These are phyloP conservation scores for Dipus sagitta DNA, from an alignment of 2,797 vertebrate species.

Conservation along the genomic window DNA sequence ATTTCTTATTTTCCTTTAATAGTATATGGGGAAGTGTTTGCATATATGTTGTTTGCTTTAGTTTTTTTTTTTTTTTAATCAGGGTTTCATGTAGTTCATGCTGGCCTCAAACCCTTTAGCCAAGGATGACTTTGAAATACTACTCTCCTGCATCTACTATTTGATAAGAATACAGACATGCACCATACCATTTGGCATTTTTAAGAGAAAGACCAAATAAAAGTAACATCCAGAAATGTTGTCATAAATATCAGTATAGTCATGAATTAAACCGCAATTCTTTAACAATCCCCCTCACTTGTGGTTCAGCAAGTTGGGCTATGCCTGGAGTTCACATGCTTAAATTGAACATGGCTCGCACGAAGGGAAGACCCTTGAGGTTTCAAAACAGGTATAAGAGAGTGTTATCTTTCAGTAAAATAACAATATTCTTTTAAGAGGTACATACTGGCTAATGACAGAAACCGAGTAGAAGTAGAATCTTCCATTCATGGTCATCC, in stretches of 20 bases:
- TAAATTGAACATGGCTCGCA: background rate
- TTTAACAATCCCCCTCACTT: background rate
- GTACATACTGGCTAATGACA: background rate
- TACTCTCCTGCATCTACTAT: background rate
- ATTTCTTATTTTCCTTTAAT: background rate
- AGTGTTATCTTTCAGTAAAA: constrained; percentile 13
- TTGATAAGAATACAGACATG: background rate
- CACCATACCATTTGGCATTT: background rate
- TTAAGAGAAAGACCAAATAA: background rate
- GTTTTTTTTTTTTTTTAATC: too few relatives aligned
- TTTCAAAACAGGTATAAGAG: background rate
- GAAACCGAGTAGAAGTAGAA: background rate
- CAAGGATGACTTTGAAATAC: background rate
- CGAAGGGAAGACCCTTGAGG: background rate
- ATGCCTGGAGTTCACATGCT: background rate
- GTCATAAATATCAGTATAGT: background rate
- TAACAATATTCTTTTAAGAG: constrained; percentile 25
- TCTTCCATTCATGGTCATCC: background rate
- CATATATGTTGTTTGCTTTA: too few relatives aligned
- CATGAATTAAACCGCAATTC: background rate
- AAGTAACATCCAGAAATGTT: background rate
- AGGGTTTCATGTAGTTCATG: too few relatives aligned
- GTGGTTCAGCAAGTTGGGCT: background rate
- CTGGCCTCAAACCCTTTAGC: background rate
- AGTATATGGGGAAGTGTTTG: background rate